These are phyloP conservation scores for Ametastegia equiseti DNA, from an alignment of 2,888 invertebrate genomes.

Conservation along the genomic window DNA sequence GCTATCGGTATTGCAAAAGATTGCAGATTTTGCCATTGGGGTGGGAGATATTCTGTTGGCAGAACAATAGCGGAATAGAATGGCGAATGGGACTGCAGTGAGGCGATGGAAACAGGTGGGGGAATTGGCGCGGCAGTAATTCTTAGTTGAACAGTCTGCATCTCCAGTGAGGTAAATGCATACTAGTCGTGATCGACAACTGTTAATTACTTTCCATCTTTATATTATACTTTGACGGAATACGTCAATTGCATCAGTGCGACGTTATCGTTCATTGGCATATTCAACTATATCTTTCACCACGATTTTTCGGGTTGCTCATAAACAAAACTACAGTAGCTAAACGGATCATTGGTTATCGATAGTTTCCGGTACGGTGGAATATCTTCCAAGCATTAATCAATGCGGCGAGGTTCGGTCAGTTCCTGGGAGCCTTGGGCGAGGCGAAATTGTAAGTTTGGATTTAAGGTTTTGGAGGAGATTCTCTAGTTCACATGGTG, in stretches of 20 bases:
- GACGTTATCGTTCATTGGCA: background rate
- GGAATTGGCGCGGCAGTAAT: background rate
- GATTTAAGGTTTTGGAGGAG: background rate
- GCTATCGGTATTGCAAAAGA: slow-evolving; percentile 4
- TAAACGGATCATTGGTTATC: background rate
- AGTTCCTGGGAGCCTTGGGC: slow-evolving; percentile 69
- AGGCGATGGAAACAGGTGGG: slow-evolving; percentile 16
- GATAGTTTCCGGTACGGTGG: background rate
- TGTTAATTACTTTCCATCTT: background rate
- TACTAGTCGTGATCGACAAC: slow-evolving; percentile 29
- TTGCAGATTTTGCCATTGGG: background rate
- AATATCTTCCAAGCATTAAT: background rate
- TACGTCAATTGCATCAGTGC: background rate
- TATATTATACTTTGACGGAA: background rate
- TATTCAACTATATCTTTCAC: no score
- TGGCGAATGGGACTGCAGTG: slow-evolving; percentile 18
- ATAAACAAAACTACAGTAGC: no score
- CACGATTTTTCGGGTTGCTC: no score
- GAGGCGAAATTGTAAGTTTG: slow-evolving; percentile 68
- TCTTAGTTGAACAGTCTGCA: background rate
- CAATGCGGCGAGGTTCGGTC: slow-evolving; percentile 71
- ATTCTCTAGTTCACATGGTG: background rate
- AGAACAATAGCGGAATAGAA: slow-evolving; percentile 30
- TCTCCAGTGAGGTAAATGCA: slow-evolving; percentile 27
- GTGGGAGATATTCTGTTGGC: slow-evolving; percentile 28